phyloP scores from a whole-genome alignment of 2,888 invertebrate species.

The Dioctria rufipes region DNA sequence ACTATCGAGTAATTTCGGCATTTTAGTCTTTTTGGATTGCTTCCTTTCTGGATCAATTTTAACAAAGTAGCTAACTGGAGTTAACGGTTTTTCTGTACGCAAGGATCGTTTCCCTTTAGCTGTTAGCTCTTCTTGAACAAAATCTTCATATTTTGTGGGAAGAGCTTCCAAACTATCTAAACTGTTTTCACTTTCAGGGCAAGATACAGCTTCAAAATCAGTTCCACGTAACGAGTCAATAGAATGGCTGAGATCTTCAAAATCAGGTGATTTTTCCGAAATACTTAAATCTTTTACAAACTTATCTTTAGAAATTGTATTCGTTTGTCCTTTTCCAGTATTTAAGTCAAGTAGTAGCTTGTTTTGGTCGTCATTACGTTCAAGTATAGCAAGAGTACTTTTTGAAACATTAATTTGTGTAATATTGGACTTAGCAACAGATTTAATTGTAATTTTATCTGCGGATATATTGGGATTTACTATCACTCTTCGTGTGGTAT shows the following conservation, averaged over 20 bases:
- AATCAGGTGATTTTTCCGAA: background rate
- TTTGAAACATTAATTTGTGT: too few relatives aligned
- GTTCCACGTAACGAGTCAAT: background rate
- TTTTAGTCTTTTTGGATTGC: slow-evolving; percentile 10
- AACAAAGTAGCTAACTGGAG: slow-evolving; percentile 60
- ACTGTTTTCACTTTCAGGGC: slow-evolving; percentile 37
- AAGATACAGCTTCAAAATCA: background rate
- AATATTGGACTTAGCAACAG: too few relatives aligned
- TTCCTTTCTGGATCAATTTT: slow-evolving; percentile 55
- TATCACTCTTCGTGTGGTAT: too few relatives aligned
- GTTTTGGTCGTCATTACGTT: too few relatives aligned
- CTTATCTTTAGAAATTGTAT: background rate
- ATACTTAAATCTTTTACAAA: background rate
- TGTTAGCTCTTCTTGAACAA: slow-evolving; percentile 52
- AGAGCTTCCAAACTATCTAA: slow-evolving; percentile 57
- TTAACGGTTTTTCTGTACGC: background rate
- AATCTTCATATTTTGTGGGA: slow-evolving; percentile 55
- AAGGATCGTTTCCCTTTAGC: background rate
- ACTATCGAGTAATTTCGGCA: background rate
- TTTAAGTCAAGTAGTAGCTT: too few relatives aligned
- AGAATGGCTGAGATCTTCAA: background rate
- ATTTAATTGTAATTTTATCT: too few relatives aligned
- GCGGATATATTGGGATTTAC: too few relatives aligned
- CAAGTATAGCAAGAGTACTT: too few relatives aligned
- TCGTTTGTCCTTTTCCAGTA: background rate